Evolutionary conservation across 1,140 invertebrate genomes (phyloP), one percentile per base, ranked within the genome.

Genomic region (Psilanteris sp.): DNA sequence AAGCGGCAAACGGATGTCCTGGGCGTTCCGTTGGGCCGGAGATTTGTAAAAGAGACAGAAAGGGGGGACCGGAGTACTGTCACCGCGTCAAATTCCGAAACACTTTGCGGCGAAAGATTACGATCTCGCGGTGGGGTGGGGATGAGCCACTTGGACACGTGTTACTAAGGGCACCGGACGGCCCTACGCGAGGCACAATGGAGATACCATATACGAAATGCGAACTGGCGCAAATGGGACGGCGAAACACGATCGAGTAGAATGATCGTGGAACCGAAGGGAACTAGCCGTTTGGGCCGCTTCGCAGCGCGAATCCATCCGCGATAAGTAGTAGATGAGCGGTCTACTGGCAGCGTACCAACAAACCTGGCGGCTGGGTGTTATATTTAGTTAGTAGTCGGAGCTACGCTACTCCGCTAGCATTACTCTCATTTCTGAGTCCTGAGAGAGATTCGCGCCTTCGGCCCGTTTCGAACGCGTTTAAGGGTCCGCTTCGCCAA

Each of bases 301-400:
- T 36, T 70, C 27, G 76, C 57, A 52, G 34, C 59, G 52, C 70
- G 61, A 78, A 62, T 73, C 70, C 64, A 54, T 36, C 46, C 57
- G 32, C 39, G 57, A 48, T 41, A 43, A 43, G 50, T 1, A 18
- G 44, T 36, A 64, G 55, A 68, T 37, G 55, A 74, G 77, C 77
- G 37, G 76, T 54, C 43, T 37, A 59, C 81, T 87, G 86, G 86
- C 87, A 87, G 44, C 18, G 9, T 31, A 84, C 85, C 86, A 88
- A 80, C 57, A 72, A 81, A 83, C 79, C 84, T 83, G 85, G 85
- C 84, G 84, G 85, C 85, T 84, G 80, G 81, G 81, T 81, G 82
- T 87, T 88, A 88, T 88, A 87, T 87, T 88, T 88, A 88, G 85
- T 83, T 59, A 7, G 29, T 24, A 78, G 68, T 79, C 64, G 72